Percentiles rank a stretch among this genome's conserved stretches.
phyloP scores from a whole-genome alignment of 2,113 vertebrate genomes.

The Charadrius vociferus region DNA sequence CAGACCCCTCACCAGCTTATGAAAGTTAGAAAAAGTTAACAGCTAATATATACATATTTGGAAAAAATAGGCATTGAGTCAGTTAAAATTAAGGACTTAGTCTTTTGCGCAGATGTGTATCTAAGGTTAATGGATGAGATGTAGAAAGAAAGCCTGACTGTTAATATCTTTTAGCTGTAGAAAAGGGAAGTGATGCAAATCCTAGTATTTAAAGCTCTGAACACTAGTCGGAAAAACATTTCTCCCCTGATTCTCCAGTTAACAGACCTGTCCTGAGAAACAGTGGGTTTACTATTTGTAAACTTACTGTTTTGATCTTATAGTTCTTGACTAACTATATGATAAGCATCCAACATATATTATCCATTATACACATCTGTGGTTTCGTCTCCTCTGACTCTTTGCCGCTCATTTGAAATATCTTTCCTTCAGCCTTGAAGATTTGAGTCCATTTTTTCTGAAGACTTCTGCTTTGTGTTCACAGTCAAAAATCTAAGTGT shows the following conservation, averaged over 20 bases:
- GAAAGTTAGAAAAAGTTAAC: background rate
- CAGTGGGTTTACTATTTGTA: background rate
- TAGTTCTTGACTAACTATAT: background rate
- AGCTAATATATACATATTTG: background rate
- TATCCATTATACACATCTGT: background rate
- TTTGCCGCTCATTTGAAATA: background rate
- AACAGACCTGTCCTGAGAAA: background rate
- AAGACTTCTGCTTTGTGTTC: background rate
- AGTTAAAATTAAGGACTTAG: background rate
- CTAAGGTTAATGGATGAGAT: background rate
- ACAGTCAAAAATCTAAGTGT: background rate
- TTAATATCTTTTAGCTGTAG: background rate
- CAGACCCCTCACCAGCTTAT: no score
- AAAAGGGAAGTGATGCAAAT: background rate
- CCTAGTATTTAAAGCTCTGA: background rate
- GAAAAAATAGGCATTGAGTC: background rate
- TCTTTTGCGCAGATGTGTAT: background rate
- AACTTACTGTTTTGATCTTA: background rate
- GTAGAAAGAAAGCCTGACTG: background rate
- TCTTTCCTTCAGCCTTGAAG: background rate
- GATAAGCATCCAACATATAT: background rate
- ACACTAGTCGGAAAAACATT: background rate
- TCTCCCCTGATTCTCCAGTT: background rate
- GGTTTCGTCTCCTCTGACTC: background rate
- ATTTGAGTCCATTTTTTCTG: background rate